phyloP scores from a whole-genome alignment of 2,888 invertebrate species.

The Xylophagus ater region DNA sequence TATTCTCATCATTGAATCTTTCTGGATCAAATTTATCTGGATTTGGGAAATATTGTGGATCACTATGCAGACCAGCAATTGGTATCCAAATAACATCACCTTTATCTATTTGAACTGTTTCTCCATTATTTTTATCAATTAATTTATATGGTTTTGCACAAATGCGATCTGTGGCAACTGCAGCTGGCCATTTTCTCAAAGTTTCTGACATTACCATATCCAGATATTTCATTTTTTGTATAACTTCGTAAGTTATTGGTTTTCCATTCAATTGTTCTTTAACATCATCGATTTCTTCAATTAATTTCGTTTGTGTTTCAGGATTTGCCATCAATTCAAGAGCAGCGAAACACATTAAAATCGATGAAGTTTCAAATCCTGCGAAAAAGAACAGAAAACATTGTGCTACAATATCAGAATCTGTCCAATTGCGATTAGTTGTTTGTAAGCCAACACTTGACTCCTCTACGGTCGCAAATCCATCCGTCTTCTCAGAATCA shows the following conservation, averaged over 20 bases:
- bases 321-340: slow-evolving; percentile 48
- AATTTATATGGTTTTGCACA: slow-evolving; percentile 44
- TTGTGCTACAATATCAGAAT: slow-evolving; percentile 48
- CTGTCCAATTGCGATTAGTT: slow-evolving; percentile 30
- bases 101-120: slow-evolving; percentile 28
- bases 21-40: slow-evolving; percentile 48
- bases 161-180: slow-evolving; percentile 38
- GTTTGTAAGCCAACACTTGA: too few relatives aligned
- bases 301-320: slow-evolving; percentile 45
- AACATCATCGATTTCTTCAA: slow-evolving; percentile 44
- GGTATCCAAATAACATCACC: slow-evolving; percentile 34
- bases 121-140: slow-evolving; percentile 23
- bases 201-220: slow-evolving; percentile 45
- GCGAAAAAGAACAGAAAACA: slow-evolving; percentile 46
- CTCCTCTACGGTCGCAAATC: too few relatives aligned
- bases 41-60: slow-evolving; percentile 43
- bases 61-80: slow-evolving; percentile 40
- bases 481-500: too few relatives aligned
- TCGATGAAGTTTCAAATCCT: slow-evolving; percentile 43
- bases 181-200: slow-evolving; percentile 45
- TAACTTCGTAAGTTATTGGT: slow-evolving; percentile 43
- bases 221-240: slow-evolving; percentile 49
- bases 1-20: slow-evolving; percentile 47
- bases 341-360: slow-evolving; percentile 41
- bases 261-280: slow-evolving; percentile 36